Evolutionary conservation across 1,140 invertebrate species (phyloP).

Genomic region (Augochlora pura): DNA sequence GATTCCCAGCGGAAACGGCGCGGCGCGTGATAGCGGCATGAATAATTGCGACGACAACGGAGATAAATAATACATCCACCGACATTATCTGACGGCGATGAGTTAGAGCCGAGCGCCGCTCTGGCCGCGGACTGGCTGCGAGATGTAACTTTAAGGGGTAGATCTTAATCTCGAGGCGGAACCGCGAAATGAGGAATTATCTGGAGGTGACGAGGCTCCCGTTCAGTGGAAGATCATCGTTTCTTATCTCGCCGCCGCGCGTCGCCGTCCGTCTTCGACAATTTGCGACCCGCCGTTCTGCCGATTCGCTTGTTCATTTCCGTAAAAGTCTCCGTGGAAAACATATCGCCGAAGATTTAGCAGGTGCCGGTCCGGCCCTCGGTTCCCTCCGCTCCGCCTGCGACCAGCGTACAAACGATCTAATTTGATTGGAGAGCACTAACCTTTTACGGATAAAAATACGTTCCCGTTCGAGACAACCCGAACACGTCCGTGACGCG

Average conservation of each 20-base stretch:
- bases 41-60: conserved; percentile 77
- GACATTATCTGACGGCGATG: conserved; percentile 74
- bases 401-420: conserved; percentile 43
- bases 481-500: conserved; percentile 56
- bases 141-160: conserved; percentile 64
- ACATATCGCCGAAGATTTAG: conserved; percentile 33
- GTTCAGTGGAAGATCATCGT: conserved; percentile 54
- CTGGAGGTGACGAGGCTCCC: conserved; percentile 68
- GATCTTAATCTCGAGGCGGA: conserved; percentile 67
- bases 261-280: too few species aligned
- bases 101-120: conserved; percentile 69
- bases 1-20: conserved; percentile 72
- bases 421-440: conserved; percentile 59
- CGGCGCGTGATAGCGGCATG: conserved; percentile 72
- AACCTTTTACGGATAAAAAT: conserved; percentile 60
- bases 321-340: background rate
- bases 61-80: conserved; percentile 76
- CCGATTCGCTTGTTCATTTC: background rate
- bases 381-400: background rate
- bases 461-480: conserved; percentile 52
- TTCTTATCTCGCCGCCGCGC: background rate
- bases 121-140: conserved; percentile 43
- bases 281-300: too few species aligned
- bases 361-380: conserved; percentile 22
- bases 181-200: conserved; percentile 73